Base-by-base conservation (phyloP, 2,888 invertebrate species). In the Harpalus rufipes region DNA sequence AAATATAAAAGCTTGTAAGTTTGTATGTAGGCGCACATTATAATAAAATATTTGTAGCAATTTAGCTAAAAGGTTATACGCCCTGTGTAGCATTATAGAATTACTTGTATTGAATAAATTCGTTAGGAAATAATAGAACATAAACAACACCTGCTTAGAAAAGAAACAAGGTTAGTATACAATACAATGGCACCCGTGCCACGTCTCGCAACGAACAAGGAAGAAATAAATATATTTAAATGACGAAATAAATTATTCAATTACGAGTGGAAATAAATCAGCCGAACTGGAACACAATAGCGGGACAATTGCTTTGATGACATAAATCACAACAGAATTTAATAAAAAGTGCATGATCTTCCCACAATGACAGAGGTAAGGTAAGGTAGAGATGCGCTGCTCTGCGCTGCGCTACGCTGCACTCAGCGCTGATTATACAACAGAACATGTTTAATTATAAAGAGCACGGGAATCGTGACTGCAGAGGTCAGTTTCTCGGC, bases 401-500 rank as follows among this genome's bases (percentile, higher is more conserved):
- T 61, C 83, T 78, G 59, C 16, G 51, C 63, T 51, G 5, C 18
- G 61, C 51, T 32, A 5, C 32, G 5, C 32, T 51, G 10, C 6
- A 10, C 2, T 5, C 44, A 21, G 86, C 86, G 86, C 80, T 87
- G 87, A 87, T 87, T 87, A 87, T 86, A 87, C 88, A 87, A 88
- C 87, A 87, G 86, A 88, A 89, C 89, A 89, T 88, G 89, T 89
- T 90, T 90, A 90, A 90, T 90, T 90, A 90, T 89, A 89, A 90
- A 90, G 89, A 89, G 90, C 90, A 89, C 89, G 87, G 87, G 88
- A 90, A 90, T 90, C 91, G 91, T 90, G 90, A 91, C 90, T 89
- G 88, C 89, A 87, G 88, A 89, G 89, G 89, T 90, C 89, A 89
- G 89, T 89, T 90, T 90, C 88, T 58, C 68, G 32, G 32, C 32